phyloP scores from a whole-genome alignment of 92 coral and sea anemone species.

The Umimayanthus kanabou region DNA sequence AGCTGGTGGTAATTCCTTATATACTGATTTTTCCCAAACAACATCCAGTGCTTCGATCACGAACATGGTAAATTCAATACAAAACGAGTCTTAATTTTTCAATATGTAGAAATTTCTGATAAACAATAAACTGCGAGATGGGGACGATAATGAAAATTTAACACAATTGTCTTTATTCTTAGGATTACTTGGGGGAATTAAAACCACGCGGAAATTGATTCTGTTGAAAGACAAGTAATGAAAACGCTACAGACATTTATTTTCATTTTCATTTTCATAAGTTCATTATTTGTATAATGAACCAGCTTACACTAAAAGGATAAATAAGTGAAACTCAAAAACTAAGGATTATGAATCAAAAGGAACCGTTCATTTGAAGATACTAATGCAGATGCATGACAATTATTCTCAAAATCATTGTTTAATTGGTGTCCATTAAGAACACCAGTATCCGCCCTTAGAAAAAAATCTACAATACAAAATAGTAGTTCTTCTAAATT shows the following conservation, averaged over 20 bases:
- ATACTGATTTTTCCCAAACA: too few relatives aligned
- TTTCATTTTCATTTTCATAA: too few relatives aligned
- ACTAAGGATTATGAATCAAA: too few relatives aligned
- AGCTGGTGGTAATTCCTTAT: background rate
- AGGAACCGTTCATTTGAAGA: background rate
- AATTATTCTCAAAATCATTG: too few relatives aligned
- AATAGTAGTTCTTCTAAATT: too few relatives aligned
- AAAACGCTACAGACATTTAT: background rate
- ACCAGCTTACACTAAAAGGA: background rate
- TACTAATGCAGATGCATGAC: background rate
- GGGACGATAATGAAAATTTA: too few relatives aligned
- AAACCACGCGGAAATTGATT: background rate
- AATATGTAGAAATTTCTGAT: too few relatives aligned
- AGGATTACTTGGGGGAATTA: background rate
- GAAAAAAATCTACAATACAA: too few relatives aligned
- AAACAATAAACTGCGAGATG: background rate
- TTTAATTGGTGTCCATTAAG: too few relatives aligned
- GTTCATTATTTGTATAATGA: too few relatives aligned
- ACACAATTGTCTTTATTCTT: background rate
- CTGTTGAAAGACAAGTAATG: background rate
- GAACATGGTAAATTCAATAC: background rate
- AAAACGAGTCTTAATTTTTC: background rate
- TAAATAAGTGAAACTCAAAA: too few relatives aligned
- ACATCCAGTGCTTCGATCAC: background rate
- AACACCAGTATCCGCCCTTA: too few relatives aligned